Evolutionary conservation across 2,113 vertebrate genomes (phyloP), one percentile per base, ranked within the genome.

Genomic region (Perca fluviatilis): DNA sequence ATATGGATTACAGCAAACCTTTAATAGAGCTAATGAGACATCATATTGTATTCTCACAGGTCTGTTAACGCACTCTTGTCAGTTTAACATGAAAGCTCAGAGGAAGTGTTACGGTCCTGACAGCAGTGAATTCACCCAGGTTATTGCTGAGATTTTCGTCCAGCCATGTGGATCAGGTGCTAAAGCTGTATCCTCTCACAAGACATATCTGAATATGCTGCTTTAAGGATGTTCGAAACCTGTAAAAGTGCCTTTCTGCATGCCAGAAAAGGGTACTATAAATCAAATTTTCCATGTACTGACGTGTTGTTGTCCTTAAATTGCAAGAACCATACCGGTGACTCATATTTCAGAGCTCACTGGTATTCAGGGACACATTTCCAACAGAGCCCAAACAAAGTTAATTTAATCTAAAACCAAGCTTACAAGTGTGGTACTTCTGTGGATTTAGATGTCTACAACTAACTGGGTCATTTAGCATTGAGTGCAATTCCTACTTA

Each of bases 261-360:
- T 23, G 0, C 13, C 73, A 77, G 73, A 56, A 57, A 81, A 54
- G 75, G 43, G 51, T 13, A 57, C 19, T 49, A 27, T 43, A 30
- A 75, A 71, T 69, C 54, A 66, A 71, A 40, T 80, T 58, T 77
- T 79, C 33, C 14, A 76, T 47, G 13, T 15, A 25, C 36, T 68
- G 40, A 10, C 0, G 8, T 19, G 50, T 43, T 18, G n/a, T 47
- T 77, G 43, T 50, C 19, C 83, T 51, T 64, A 58, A 60, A 73
- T 50, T 19, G 43, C 51, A 66, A 49, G 16, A 65, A 46, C 16
- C 19, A 61, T 23, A 47, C 13, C 61, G 27, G 19, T 60, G 43
- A 58, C 12, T n/a, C 12, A 54, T 50, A 14, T 68, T 47, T 33
- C 5, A 9, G 23, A 43, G 27, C 18, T 79, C 36, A 43, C 8